Evolutionary conservation across 2,113 vertebrate species (phyloP), one percentile per base, ranked within the genome.

Genomic region (Psilopogon haemacephalus): DNA sequence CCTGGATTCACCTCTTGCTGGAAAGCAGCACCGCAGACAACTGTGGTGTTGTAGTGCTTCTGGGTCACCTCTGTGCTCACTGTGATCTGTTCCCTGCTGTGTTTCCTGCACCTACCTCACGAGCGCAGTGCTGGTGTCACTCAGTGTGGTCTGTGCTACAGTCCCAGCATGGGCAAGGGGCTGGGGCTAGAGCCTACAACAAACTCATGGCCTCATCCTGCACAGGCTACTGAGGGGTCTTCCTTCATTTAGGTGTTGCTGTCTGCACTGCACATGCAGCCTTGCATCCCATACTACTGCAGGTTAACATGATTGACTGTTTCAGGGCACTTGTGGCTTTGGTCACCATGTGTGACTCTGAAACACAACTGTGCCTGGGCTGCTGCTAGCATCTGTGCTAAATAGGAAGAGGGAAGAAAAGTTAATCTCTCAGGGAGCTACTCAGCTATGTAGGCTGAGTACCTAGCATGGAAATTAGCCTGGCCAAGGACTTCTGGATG

Each of bases 81-180:
- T 8, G 63, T 6, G 19, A 5, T 24, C 12, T 9, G 52, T 24
- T 64, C 7, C 32, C 40, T 2, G n/a, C 19, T 0, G 1, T 1
- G 50, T 11, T 64, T 27, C 44, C 75, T 58, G 52, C 27, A 8
- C 54, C 21, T 48, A 0, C 13, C 0, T 2, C 38, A 3, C 0
- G 2, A 38, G 48, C 0, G 24, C 16, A n/a, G 50, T 7, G 0
- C 42, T 7, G 72, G 11, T 1, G 1, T 60, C 0, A 3, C 52
- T 42, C 38, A 8, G 28, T 1, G 0, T 3, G 65, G 28, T 12
- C 33, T 18, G 52, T n/a, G 92, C 83, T 23, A 44, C 79, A 4
- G 24, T 6, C 8, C 73, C 52, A 5, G 37, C 0, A 1, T 3
- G 9, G 20, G 48, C 1, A 2, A 42, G 23, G 48, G 63, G 32